These are phyloP conservation scores for Acrossocheilus wenchowensis DNA, from an alignment of 2,797 vertebrate genomes.

Conservation along the genomic window DNA sequence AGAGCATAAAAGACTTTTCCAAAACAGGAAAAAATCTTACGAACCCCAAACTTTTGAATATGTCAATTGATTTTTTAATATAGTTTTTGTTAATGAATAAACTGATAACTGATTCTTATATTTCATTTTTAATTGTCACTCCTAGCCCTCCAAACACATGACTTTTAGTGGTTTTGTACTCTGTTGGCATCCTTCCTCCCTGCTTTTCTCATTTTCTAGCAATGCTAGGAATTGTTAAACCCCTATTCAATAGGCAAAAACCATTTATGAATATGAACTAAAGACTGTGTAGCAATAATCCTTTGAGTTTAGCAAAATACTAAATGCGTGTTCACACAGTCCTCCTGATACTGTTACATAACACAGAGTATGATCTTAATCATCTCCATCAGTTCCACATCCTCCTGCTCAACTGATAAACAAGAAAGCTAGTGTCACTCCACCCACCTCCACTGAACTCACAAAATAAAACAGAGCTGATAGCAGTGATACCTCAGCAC, in stretches of 20 bases:
- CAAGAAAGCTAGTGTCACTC: not conserved
- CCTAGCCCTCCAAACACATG: not conserved
- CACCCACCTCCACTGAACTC: slow-evolving; percentile 20
- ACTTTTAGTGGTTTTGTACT: not conserved
- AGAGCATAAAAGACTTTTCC: not conserved
- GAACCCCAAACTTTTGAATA: not conserved
- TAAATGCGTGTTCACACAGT: not conserved
- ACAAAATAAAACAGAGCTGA: slow-evolving; percentile 23
- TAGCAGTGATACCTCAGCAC: slow-evolving; percentile 12
- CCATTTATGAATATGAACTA: not conserved
- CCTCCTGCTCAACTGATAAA: slow-evolving; percentile 42
- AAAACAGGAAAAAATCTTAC: not conserved
- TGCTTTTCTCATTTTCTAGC: not conserved
- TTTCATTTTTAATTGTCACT: slow-evolving; percentile 1
- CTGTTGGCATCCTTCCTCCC: not conserved
- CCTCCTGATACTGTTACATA: not conserved
- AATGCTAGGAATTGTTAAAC: not conserved
- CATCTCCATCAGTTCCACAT: slow-evolving; percentile 20
- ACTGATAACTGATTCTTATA: not conserved
- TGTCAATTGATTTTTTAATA: not conserved
- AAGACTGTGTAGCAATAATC: not conserved
- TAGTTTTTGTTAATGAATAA: not conserved
- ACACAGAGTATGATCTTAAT: slow-evolving; percentile 37
- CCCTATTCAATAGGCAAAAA: not conserved
- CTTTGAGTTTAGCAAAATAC: not conserved